A percentile compares a stretch with the other conserved stretches of the same genome.
Evolutionary conservation across 1,140 invertebrate species (phyloP).

Genomic region (Eriosoma lanigerum): DNA sequence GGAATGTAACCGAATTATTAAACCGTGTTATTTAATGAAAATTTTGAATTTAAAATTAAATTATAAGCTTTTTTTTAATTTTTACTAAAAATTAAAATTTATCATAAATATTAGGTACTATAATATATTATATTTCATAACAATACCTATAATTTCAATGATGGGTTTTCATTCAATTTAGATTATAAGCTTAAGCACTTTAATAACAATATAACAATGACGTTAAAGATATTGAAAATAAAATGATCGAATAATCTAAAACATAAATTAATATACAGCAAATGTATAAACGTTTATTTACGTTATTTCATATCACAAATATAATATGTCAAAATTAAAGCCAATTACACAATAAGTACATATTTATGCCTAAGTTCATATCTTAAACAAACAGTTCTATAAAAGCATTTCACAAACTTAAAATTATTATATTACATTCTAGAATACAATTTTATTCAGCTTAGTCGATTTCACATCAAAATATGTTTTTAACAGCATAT

Average conservation of each 20-base stretch:
- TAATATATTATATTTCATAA: too few relatives aligned
- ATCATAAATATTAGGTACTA: too few relatives aligned
- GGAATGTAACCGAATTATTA: too few relatives aligned
- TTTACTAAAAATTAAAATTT: too few relatives aligned
- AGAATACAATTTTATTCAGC: background rate
- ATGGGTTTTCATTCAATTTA: too few relatives aligned
- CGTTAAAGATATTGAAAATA: too few relatives aligned
- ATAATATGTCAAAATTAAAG: conserved; percentile 16
- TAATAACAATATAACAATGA: too few relatives aligned
- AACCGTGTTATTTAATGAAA: too few relatives aligned
- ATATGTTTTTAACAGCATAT: background rate
- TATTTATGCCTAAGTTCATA: background rate
- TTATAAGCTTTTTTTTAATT: too few relatives aligned
- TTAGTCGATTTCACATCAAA: background rate
- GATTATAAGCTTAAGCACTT: too few relatives aligned
- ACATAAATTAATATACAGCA: background rate
- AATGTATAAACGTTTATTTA: conserved; percentile 32
- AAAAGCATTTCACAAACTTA: conserved; percentile 7
- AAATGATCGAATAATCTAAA: background rate
- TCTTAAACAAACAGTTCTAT: conserved; percentile 17
- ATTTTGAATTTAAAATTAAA: too few relatives aligned
- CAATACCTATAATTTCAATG: too few relatives aligned
- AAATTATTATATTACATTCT: background rate
- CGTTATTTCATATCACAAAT: conserved; percentile 32
- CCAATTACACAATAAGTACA: conserved; percentile 23